A percentile compares a stretch with the other conserved stretches of the same genome.
phyloP scores from a whole-genome alignment of 2,113 vertebrate species.

The Xiphophorus hellerii region DNA sequence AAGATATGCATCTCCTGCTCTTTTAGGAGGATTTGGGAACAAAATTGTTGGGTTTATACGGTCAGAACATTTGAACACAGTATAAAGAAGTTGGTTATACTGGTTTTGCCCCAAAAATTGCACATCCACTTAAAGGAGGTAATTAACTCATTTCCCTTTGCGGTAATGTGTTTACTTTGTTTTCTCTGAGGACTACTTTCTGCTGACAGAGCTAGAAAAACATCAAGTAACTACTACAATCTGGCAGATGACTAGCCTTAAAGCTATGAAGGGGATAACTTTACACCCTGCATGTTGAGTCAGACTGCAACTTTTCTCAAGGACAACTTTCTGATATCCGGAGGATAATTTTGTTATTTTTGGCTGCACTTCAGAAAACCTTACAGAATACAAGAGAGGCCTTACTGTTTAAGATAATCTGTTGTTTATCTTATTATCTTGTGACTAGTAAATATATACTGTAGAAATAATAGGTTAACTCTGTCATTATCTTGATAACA shows the following conservation, averaged over 20 bases:
- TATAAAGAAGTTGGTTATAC: neutral
- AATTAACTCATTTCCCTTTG: neutral
- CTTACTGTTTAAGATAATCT: neutral
- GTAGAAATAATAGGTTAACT: neutral
- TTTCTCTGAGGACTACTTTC: neutral
- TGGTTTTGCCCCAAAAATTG: neutral
- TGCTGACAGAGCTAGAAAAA: slow-evolving; percentile 1
- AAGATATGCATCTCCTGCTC: neutral
- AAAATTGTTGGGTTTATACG: neutral
- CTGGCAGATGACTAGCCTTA: neutral
- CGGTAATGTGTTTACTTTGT: neutral
- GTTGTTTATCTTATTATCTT: neutral
- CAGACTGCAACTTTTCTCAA: neutral
- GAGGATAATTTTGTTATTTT: neutral
- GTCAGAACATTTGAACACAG: neutral
- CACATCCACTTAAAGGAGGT: neutral
- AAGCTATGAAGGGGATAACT: neutral
- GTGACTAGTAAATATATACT: neutral
- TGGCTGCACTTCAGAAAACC: neutral
- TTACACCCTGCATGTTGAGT: neutral
- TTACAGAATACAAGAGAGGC: neutral
- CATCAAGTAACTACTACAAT: neutral
- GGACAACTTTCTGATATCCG: neutral
- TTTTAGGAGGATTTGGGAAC: neutral
- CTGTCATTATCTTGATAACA: too few species aligned